Percentiles rank a stretch among this genome's conserved stretches.
phyloP scores from a whole-genome alignment of 37 sponge, comb jelly and placozoan genomes.

The Axinella damicornis region DNA sequence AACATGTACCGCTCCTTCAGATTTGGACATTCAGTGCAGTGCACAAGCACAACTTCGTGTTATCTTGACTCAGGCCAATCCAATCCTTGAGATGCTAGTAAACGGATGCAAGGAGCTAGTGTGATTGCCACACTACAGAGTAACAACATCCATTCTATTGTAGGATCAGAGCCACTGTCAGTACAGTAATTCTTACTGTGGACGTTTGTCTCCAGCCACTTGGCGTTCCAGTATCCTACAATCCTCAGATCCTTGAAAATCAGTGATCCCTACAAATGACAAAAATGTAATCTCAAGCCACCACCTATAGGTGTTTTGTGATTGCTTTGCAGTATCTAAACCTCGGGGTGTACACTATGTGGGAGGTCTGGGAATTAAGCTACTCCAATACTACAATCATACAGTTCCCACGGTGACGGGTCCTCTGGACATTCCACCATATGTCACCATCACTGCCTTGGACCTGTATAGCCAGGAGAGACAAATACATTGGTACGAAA shows the following conservation, averaged over 20 bases:
- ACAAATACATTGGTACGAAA: no score
- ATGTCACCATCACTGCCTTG: slow-evolving; percentile 80
- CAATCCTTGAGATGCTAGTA: no score
- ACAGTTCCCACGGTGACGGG: slow-evolving; percentile 83
- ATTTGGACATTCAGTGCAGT: no score
- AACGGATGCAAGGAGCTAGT: no score
- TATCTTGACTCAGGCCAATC: no score
- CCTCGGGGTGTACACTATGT: no score
- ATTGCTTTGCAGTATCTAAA: no score
- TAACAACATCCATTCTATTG: neutral
- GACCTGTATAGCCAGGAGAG: slow-evolving; percentile 37
- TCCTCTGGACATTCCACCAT: slow-evolving; percentile 91
- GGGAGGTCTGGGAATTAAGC: no score
- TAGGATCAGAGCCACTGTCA: neutral
- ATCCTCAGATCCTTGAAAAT: slow-evolving; percentile 77
- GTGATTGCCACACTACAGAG: neutral
- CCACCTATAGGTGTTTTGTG: no score
- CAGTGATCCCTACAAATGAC: slow-evolving; percentile 53
- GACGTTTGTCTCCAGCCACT: slow-evolving; percentile 72
- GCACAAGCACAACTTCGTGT: no score
- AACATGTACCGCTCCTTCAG: no score
- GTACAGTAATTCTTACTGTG: slow-evolving; percentile 43
- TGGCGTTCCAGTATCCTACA: slow-evolving; percentile 89
- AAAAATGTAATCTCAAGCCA: neutral
- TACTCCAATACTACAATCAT: neutral